Base-by-base conservation (phyloP, 2,113 vertebrate genomes). In the Callipepla californica region DNA sequence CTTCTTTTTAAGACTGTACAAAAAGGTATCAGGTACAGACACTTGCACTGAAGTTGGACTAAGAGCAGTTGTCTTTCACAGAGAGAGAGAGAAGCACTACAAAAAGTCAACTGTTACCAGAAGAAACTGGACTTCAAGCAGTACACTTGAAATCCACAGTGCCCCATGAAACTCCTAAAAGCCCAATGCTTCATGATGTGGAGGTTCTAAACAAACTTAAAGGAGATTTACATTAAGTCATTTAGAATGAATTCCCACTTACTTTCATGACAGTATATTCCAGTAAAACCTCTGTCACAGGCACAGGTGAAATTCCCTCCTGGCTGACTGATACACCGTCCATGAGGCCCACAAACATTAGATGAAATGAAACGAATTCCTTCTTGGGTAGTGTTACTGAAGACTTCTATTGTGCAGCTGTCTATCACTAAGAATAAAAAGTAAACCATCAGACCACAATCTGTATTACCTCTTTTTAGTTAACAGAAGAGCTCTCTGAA, bases 201-300 rank as follows among this genome's bases (percentile, higher is more conserved):
- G 70, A 47, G 38, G 17, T 51, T 65, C 4, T 1, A 13, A 50
- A 45, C 3, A 55, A 62, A 42, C 6, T 23, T 50, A 17, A 70
- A 75, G 13, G 36, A 58, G 42, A 26, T 74, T 51, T 17, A n/a
- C 23, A 78, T 53, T 8, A 73, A 83, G 42, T 36, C 0, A 40
- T 48, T 80, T 66, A 51, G 8, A 57, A 85, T 9, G 45, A 53
- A 75, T 15, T 51, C 7, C 48, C 40, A 98, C 99, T 98, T 98
- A 99, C 99, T 99, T 97, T 99, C 99, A 13, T 99, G 99, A 96
- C 99, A 99, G 96, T 99, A 99, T 70, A 96, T 96, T 80, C 99
- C 99, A 7, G 98, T 99, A 96, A 99, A 99, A 72, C 99, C 99
- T 22, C 97, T 97, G 42, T 99, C 98, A 40, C 99, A 99, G 80